phyloP scores from a whole-genome alignment of 2,888 invertebrate species.

The Caenorhabditis auriculariae region DNA sequence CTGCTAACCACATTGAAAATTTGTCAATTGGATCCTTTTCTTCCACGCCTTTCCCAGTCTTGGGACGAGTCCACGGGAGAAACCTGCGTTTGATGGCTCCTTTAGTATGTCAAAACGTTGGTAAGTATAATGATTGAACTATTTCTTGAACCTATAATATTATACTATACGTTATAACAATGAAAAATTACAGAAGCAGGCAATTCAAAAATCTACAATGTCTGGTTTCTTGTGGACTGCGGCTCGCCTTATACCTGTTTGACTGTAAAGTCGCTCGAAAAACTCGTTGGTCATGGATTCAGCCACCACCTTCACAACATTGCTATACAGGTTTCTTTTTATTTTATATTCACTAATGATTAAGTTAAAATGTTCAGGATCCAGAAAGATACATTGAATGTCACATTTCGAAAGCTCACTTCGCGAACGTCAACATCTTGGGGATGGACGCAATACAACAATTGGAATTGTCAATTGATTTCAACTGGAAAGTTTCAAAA shows the following conservation, averaged over 20 bases:
- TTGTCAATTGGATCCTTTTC: constrained; percentile 16
- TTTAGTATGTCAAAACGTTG: constrained; percentile 4
- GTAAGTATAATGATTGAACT: constrained; percentile 5
- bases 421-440: constrained; percentile 14
- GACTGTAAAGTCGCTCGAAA: constrained; percentile 15
- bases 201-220: constrained; percentile 13
- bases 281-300: constrained; percentile 9
- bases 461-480: constrained; percentile 10
- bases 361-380: constrained; percentile 24
- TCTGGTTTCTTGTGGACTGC: constrained; percentile 14
- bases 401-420: constrained; percentile 12
- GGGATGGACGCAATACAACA: constrained; percentile 8
- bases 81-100: constrained; percentile 15
- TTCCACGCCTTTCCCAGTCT: constrained; percentile 13
- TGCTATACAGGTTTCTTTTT: constrained; percentile 19
- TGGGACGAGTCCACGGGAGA: constrained; percentile 16
- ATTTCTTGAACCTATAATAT: constrained; percentile 1
- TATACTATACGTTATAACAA: constrained; percentile 11
- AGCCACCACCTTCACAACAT: constrained; percentile 1
- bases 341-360: constrained; percentile 12
- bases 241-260: constrained; percentile 14
- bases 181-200: constrained; percentile 11
- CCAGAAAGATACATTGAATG: constrained; percentile 9
- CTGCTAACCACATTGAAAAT: constrained; percentile 9
- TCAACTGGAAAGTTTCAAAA: constrained; percentile 10